Base-by-base conservation (phyloP, 2,113 vertebrate genomes). In the Bubo bubo region DNA sequence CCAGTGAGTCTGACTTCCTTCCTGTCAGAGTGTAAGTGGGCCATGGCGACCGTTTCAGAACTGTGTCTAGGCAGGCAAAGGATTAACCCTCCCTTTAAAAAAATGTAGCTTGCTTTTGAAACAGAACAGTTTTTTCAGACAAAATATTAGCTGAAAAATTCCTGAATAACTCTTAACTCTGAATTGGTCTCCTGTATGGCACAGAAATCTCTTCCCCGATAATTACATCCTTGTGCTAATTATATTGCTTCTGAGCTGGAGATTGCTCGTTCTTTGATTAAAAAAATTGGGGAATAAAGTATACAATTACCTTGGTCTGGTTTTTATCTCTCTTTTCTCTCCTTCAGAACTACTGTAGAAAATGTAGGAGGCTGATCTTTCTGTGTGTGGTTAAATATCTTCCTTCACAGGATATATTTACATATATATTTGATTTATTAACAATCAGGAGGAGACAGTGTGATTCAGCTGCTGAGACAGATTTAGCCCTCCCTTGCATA, bases 151-250 rank as follows among this genome's bases (percentile, higher is more conserved):
- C 73, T 71, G 76, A 75, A 92, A 68, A 86, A 86, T 63, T 90
- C 72, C 47, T 52, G 28, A 80, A 73, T 45, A 80, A 56, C 35
- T 50, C 35, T 50, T 50, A 82, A 59, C 30, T 88, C 79, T 87
- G 68, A 95, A 89, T 34, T 32, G 21, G 32, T 82, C 67, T 80
- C 53, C 86, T 74, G 41, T 24, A 30, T 85, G 75, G 70, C 83
- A 86, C 59, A 62, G 55, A 83, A 95, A 53, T 75, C 10, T 37
- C 30, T 52, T 12, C 79, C 41, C 24, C 24, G 19, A 4, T 96
- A 95, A 96, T 96, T 95, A 95, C 43, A 94, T 89, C 91, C 87
- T 97, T 16, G 6, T 63, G 91, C 84, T 95, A 96, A 96, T 95
- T 97, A 90, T 71, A 35, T 87, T 92, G 24, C 85, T 90, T 95